Percentiles rank a stretch among this genome's conserved stretches.
Conservation (phyloP, 1,140 invertebrate genomes). For the Lethrus apterus region DNA sequence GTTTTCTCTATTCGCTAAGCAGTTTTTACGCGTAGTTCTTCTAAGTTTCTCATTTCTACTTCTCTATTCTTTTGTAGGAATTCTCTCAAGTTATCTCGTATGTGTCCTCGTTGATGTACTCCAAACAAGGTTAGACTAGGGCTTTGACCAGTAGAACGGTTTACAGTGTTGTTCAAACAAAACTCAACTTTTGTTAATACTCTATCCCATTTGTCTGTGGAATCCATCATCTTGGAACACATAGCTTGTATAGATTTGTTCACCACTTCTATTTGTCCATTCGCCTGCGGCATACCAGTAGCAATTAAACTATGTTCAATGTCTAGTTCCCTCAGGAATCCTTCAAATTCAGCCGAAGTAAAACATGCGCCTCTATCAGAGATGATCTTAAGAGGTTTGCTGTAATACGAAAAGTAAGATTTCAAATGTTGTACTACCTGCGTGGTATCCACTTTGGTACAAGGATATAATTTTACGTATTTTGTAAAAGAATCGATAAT, state of each 20-base stretch:
- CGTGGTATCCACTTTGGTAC: slow-evolving; percentile 10
- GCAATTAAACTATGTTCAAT: slow-evolving; percentile 5
- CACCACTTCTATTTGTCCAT: slow-evolving; percentile 5
- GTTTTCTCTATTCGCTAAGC: slow-evolving; percentile 7
- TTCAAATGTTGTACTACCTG: slow-evolving; percentile 22
- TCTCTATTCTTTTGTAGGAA: background rate
- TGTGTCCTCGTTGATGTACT: background rate
- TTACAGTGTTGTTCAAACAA: slow-evolving; percentile 3
- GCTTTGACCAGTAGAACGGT: background rate
- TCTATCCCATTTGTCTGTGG: background rate
- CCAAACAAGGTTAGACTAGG: slow-evolving; percentile 9
- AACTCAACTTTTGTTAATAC: background rate
- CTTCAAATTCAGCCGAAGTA: slow-evolving; percentile 19
- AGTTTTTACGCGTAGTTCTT: slow-evolving; percentile 2
- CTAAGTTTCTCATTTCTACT: slow-evolving; percentile 6
- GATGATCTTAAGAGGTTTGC: slow-evolving; percentile 17
- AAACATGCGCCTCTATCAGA: slow-evolving; percentile 22
- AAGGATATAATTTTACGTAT: slow-evolving; percentile 22
- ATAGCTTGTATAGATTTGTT: background rate
- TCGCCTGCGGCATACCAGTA: background rate
- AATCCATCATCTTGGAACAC: background rate
- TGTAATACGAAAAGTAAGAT: slow-evolving; percentile 19
- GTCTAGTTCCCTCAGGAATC: background rate
- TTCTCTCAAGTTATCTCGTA: slow-evolving; percentile 1
- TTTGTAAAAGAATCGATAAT: slow-evolving; percentile 30